phyloP scores from a whole-genome alignment of 2,888 invertebrate genomes.

The Patella depressa region DNA sequence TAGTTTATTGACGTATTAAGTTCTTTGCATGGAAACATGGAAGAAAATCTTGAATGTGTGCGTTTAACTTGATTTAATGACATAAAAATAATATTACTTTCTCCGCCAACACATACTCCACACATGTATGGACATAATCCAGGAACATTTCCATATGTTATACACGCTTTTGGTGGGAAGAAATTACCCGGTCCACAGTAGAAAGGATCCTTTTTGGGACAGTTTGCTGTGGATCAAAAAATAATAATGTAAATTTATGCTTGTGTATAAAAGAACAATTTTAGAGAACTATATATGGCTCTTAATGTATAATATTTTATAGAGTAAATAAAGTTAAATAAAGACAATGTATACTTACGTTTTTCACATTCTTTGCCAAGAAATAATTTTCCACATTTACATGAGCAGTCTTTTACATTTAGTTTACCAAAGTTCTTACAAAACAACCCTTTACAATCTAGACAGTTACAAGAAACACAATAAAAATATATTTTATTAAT shows the following conservation, averaged over 20 bases:
- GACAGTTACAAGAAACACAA: not conserved
- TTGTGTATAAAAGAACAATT: no score
- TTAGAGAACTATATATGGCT: no score
- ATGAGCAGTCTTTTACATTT: constrained; percentile 48
- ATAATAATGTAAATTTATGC: no score
- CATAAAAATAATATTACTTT: not conserved
- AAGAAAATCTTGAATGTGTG: not conserved
- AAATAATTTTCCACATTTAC: constrained; percentile 47
- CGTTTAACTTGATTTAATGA: not conserved
- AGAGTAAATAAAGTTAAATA: not conserved
- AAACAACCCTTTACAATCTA: constrained; percentile 52
- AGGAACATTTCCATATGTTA: constrained; percentile 50
- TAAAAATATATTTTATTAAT: no score
- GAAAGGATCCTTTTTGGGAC: constrained; percentile 50
- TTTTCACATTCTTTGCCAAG: constrained; percentile 49
- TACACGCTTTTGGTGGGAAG: constrained; percentile 35
- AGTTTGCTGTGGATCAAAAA: constrained; percentile 43
- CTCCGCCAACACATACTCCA: constrained; percentile 42
- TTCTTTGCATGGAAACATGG: no score
- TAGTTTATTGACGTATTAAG: no score
- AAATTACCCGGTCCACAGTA: constrained; percentile 53
- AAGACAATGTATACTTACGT: constrained; percentile 36
- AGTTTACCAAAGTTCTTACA: constrained; percentile 55
- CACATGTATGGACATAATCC: constrained; percentile 59
- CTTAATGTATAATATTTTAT: no score